Evolutionary conservation across 2,888 invertebrate species (phyloP).

Genomic region (Sinotaia quadrata): DNA sequence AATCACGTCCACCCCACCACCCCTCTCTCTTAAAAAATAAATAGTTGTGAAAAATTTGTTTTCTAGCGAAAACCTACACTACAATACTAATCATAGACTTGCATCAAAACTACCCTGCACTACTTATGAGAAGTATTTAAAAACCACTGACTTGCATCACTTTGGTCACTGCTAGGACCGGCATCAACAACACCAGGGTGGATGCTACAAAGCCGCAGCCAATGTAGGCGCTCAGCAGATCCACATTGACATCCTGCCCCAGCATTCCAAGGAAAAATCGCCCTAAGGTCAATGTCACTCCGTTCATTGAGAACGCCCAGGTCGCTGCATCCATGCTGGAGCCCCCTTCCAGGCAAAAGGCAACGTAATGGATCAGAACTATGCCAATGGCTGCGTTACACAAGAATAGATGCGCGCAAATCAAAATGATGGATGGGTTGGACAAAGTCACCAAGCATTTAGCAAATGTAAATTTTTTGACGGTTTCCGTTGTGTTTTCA

Average conservation of each 20-base stretch:
- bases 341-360: slow-evolving; percentile 1
- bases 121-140: too few species aligned
- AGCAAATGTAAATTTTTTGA: too few species aligned
- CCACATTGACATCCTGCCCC: slow-evolving; percentile 16
- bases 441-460: not conserved
- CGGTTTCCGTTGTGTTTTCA: too few species aligned
- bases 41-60: too few species aligned
- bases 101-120: too few species aligned
- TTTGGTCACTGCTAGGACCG: slow-evolving; percentile 16
- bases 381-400: slow-evolving; percentile 8
- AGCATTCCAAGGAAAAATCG: slow-evolving; percentile 24
- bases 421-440: not conserved
- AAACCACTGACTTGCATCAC: slow-evolving; percentile 4
- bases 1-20: too few species aligned
- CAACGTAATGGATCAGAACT: slow-evolving; percentile 6
- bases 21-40: too few species aligned
- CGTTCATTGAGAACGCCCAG: slow-evolving; percentile 16
- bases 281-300: slow-evolving; percentile 11
- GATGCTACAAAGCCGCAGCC: slow-evolving; percentile 14
- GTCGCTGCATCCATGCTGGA: slow-evolving; percentile 5
- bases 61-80: too few species aligned
- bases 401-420: slow-evolving; percentile 1
- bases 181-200: slow-evolving; percentile 14
- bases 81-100: too few species aligned
- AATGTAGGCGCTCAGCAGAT: slow-evolving; percentile 14